Conservation (phyloP, 1,140 invertebrate genomes). For the Phthorimaea operculella region DNA sequence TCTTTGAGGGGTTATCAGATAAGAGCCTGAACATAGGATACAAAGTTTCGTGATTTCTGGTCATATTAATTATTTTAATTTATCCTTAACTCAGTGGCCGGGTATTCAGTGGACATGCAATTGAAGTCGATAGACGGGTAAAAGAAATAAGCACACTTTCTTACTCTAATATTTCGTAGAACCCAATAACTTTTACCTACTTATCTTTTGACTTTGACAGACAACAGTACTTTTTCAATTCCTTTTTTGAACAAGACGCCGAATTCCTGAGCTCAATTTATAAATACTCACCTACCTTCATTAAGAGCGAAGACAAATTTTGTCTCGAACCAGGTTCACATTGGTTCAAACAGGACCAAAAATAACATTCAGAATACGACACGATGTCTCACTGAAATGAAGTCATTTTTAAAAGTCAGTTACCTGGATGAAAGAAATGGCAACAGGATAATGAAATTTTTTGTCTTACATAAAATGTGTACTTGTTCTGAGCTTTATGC, state of each 20-base stretch:
- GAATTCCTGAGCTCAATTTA: neutral
- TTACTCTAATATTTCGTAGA: too few species aligned
- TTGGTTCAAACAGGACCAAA: neutral
- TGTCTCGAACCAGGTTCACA: neutral
- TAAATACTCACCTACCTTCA: neutral
- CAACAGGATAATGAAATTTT: neutral
- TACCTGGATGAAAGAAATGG: neutral
- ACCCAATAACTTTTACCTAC: too few species aligned
- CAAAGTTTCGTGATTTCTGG: too few species aligned
- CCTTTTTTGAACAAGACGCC: neutral
- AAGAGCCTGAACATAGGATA: too few species aligned
- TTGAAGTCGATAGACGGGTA: too few species aligned
- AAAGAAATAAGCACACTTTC: too few species aligned
- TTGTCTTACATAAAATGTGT: too few species aligned
- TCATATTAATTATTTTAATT: too few species aligned
- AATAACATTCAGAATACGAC: neutral
- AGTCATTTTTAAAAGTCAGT: slow-evolving; percentile 1
- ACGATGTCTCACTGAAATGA: neutral
- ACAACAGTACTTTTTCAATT: neutral
- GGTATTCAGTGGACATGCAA: too few species aligned
- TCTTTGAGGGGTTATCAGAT: too few species aligned
- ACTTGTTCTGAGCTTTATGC: neutral
- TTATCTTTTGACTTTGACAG: too few species aligned
- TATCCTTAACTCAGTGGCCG: too few species aligned
- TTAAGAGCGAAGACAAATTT: slow-evolving; percentile 1